Percentiles rank a stretch among this genome's conserved stretches.
These are phyloP conservation scores for Poeciliopsis paucimaculata DNA, from an alignment of 2,797 vertebrate genomes.

Conservation along the genomic window DNA sequence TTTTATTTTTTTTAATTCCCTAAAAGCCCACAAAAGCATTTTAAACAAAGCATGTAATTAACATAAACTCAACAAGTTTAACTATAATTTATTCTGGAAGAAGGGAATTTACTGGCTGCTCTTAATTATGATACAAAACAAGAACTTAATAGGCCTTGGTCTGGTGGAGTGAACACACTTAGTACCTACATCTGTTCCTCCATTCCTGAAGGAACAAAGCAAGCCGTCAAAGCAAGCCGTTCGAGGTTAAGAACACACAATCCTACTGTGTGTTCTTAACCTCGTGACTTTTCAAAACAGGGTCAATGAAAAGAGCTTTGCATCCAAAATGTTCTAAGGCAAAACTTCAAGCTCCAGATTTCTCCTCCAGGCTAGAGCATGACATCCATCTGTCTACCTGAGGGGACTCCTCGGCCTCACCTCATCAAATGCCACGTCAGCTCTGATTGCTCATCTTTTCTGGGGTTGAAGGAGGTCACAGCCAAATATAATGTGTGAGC, in stretches of 20 bases:
- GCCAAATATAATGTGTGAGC: slow-evolving; percentile 46
- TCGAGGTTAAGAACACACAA: not conserved
- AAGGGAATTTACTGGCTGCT: not conserved
- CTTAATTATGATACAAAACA: not conserved
- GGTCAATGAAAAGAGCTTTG: not conserved
- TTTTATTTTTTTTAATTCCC: not conserved
- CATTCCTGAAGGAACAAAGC: not conserved
- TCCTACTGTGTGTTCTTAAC: not conserved
- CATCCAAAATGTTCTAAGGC: not conserved
- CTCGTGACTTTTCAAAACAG: not conserved
- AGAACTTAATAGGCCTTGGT: not conserved
- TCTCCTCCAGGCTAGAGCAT: slow-evolving; percentile 1
- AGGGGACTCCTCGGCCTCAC: slow-evolving; percentile 25
- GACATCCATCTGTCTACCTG: slow-evolving; percentile 23
- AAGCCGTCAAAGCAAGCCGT: not conserved
- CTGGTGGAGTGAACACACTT: not conserved
- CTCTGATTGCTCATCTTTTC: slow-evolving; percentile 35
- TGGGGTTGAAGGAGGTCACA: slow-evolving; percentile 13
- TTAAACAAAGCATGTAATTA: not conserved
- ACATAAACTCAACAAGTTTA: not conserved
- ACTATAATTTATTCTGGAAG: not conserved
- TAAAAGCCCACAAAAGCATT: not conserved
- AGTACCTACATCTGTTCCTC: not conserved
- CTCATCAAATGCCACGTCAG: slow-evolving; percentile 42
- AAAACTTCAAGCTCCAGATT: slow-evolving; percentile 1